Base-by-base conservation (phyloP, 2,113 vertebrate genomes). In the Calyptomena viridis region DNA sequence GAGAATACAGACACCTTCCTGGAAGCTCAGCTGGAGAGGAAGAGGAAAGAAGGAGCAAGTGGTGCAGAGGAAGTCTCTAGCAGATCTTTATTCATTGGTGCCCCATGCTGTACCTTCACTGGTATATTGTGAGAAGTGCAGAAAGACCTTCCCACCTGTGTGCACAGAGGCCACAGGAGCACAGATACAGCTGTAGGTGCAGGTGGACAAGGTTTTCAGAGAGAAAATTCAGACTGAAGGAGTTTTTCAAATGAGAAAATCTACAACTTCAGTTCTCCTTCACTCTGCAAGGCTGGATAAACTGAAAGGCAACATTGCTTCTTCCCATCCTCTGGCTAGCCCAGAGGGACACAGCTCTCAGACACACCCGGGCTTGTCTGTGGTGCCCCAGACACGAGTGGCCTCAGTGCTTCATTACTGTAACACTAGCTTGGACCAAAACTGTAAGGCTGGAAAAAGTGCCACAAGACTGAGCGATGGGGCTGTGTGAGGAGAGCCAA, bases 321-420 rank as follows among this genome's bases (percentile, higher is more conserved):
- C 35, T 50, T 63, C 39, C 39, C 14, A 10, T 4, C 11, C 52
- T 44, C 19, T 6, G 8, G 8, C 13, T 31, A 49, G 7, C 25
- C 14, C 0, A 0, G 76, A 80, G 23, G 28, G 33, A 8, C 21
- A 12, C 0, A 0, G 0, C 8, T 6, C n/a, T 25, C 11, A 3
- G 3, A 12, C 47, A 27, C 15, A 66, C 28, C 14, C 0, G 0
- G 37, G 27, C 25, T 52, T 31, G 17, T 24, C 64, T 46, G 21
- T 7, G 3, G 11, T 73, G 55, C 12, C 55, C 33, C 83, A 56
- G 79, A 27, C 20, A 20, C 0, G 1, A 52, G 37, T 14, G 9
- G 5, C 7, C 27, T 71, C 19, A 12, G 56, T 2, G 1, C 18
- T 75, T 71, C 24, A 33, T 28, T 56, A 21, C 22, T 35, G 23